Conservation (phyloP, 2,888 invertebrate species). For the Apeira syringaria region DNA sequence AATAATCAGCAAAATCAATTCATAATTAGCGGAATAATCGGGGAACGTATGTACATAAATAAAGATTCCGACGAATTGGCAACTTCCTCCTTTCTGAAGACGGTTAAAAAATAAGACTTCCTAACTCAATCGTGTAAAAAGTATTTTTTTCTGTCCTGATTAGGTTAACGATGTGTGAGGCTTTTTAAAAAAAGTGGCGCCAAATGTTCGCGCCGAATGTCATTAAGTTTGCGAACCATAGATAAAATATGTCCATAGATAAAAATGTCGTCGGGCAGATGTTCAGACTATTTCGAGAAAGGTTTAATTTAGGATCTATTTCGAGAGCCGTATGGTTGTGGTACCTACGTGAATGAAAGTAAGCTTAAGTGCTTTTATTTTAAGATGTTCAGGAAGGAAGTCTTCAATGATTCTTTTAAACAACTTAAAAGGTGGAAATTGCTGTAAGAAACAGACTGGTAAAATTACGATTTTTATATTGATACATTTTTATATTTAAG, state of each 20-base stretch:
- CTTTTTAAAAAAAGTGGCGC: constrained; percentile 50
- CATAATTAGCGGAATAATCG: no score
- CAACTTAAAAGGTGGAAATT: background rate
- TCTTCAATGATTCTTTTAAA: background rate
- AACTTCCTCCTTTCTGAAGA: no score
- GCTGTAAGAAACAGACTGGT: no score
- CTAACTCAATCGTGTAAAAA: constrained; percentile 13
- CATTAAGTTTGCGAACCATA: constrained; percentile 51
- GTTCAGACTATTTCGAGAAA: constrained; percentile 28
- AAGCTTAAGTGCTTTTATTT: constrained; percentile 24
- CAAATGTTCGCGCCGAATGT: constrained; percentile 61
- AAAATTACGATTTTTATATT: no score
- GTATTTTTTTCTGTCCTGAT: constrained; percentile 43
- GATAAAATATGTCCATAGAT: constrained; percentile 53
- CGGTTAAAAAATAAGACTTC: no score
- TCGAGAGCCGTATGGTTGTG: constrained; percentile 10
- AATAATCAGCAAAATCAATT: no score
- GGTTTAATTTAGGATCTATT: constrained; percentile 26
- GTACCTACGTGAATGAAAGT: constrained; percentile 13
- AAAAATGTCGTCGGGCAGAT: constrained; percentile 57
- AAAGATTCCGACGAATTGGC: no score
- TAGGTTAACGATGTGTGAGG: constrained; percentile 60
- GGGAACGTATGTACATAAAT: no score
- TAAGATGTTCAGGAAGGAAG: constrained; percentile 28
- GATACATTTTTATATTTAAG: no score